A percentile compares a stretch with the other conserved stretches of the same genome.
phyloP scores from a whole-genome alignment of 2,113 vertebrate genomes.

The Oceanites oceanicus region DNA sequence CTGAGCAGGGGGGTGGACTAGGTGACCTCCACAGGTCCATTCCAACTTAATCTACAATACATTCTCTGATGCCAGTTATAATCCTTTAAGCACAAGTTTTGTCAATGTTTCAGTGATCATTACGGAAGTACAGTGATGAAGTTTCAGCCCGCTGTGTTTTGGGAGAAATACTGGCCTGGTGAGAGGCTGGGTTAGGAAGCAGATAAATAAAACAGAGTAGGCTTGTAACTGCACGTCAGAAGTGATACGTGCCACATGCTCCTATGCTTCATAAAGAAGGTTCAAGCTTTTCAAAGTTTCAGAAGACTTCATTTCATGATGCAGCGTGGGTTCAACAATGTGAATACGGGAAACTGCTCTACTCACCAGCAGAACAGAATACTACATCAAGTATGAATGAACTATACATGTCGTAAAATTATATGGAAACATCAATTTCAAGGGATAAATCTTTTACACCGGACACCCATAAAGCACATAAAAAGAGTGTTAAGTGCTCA shows the following conservation, averaged over 20 bases:
- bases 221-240: background rate
- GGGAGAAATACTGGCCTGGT: background rate
- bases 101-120: background rate
- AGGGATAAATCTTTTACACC: background rate
- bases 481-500: constrained; percentile 22
- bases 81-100: background rate
- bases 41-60: background rate
- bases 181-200: background rate
- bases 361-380: background rate
- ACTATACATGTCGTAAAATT: background rate
- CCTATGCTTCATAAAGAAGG: background rate
- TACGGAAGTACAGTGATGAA: background rate
- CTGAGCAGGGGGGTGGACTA: background rate
- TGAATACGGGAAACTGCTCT: background rate
- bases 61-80: background rate
- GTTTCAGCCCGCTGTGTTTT: background rate
- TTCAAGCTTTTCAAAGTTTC: background rate
- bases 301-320: background rate
- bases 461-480: background rate
- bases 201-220: background rate
- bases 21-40: background rate
- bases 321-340: background rate
- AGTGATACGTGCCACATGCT: fast-evolving
- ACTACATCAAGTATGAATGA: background rate
- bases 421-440: background rate